Evolutionary conservation across 2,797 vertebrate species (phyloP), one percentile per base, ranked within the genome.

Genomic region (Benthosema pterotum): DNA sequence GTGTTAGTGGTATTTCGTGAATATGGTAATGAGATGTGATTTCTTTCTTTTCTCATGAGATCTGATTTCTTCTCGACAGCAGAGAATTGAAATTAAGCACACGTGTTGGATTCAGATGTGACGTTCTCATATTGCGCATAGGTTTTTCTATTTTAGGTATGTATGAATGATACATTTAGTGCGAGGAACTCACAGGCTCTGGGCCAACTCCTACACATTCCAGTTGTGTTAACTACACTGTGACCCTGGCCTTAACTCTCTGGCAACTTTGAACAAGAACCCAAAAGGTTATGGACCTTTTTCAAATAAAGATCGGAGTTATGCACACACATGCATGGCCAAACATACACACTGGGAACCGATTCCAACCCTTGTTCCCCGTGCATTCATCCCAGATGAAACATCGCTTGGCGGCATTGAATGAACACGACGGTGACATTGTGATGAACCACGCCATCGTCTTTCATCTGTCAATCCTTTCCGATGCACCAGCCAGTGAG

Each of bases 91-190:
- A 77, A 72, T 83, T 80, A 64, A 25, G 22, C 3, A 25, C 53
- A 28, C 77, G 69, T 49, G 9, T 60, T 57, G 84, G 78, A 86
- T 81, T 62, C 45, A 60, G 74, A 86, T 72, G 75, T 60, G 77
- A 82, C 71, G 74, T 68, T 84, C 80, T 88, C 85, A 56, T 54
- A 62, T 85, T 87, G 70, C 80, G 67, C 71, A 62, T 71, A 25
- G 47, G 53, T 75, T 58, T 65, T 71, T 75, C 87, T 84, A 80
- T 89, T 89, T 83, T 70, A 56, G 78, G 79, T 73, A 72, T 87
- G 81, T n/a, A n/a, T 83, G 60, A 75, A 74, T 76, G 85, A 80
- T 74, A 86, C 68, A 84, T 87, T 87, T 86, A 88, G 75, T 66
- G 82, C 80, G 84, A 67, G 77, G 48, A 71, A 79, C 69, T 60